phyloP scores from a whole-genome alignment of 2,888 invertebrate genomes.

The Phengaris arion region DNA sequence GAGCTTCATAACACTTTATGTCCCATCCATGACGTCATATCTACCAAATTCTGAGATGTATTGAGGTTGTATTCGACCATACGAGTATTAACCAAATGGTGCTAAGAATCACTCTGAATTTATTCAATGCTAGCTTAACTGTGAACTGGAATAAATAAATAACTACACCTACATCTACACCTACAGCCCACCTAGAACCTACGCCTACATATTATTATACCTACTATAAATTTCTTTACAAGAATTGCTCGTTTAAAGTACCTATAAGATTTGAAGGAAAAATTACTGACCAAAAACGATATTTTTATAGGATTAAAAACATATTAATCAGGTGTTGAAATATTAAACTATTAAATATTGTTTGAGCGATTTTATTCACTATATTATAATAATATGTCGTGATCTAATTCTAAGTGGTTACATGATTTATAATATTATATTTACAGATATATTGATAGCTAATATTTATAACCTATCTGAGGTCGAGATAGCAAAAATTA shows the following conservation, averaged over 20 bases:
- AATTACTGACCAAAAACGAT: too few relatives aligned
- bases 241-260: too few relatives aligned
- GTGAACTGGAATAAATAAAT: too few relatives aligned
- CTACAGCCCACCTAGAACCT: too few relatives aligned
- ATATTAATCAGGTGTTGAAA: neutral
- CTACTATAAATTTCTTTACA: too few relatives aligned
- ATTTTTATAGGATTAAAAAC: too few relatives aligned
- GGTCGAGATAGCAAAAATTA: neutral
- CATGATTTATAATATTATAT: neutral
- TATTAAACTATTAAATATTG: neutral
- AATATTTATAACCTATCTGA: neutral
- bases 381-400: constrained; percentile 9
- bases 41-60: neutral
- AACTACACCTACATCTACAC: too few relatives aligned
- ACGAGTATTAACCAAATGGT: neutral
- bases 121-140: neutral
- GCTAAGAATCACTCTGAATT: neutral
- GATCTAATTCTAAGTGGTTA: constrained; percentile 10
- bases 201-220: too few relatives aligned
- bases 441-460: neutral
- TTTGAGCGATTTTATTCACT: constrained; percentile 21
- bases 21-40: neutral
- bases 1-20: neutral
- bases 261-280: too few relatives aligned
- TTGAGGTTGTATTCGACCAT: neutral